Evolutionary conservation across 2,888 invertebrate species (phyloP).

Genomic region (Drosophila subquinaria): DNA sequence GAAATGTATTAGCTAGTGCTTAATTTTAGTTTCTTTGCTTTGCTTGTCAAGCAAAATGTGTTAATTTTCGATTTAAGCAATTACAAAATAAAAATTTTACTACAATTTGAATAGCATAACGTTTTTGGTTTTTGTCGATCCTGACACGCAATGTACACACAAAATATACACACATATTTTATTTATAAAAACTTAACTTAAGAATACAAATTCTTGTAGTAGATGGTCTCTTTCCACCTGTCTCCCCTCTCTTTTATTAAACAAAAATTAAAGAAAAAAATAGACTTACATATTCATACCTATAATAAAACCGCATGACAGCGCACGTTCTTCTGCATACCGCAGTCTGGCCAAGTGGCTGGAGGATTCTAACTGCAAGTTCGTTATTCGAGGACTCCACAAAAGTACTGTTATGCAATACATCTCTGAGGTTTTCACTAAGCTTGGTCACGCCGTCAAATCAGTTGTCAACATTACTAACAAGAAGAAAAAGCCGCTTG

Average conservation of each 20-base stretch:
- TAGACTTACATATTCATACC: constrained; percentile 12
- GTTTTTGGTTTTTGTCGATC: constrained; percentile 70
- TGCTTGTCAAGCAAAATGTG: constrained; percentile 18
- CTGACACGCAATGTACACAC: constrained; percentile 38
- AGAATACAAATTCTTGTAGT: constrained; percentile 36
- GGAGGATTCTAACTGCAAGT: too few species aligned
- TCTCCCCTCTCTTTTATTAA: neutral
- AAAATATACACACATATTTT: constrained; percentile 18
- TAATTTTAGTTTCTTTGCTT: constrained; percentile 41
- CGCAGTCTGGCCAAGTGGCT: too few species aligned
- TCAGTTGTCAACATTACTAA: too few species aligned
- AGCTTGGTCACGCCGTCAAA: too few species aligned
- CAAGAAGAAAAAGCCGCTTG: too few species aligned
- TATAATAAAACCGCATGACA: constrained; percentile 55
- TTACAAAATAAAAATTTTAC: constrained; percentile 60
- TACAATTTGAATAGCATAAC: constrained; percentile 76
- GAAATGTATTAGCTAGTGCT: constrained; percentile 35
- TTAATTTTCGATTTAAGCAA: constrained; percentile 40
- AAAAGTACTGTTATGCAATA: too few species aligned
- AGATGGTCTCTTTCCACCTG: constrained; percentile 15
- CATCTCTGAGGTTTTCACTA: too few species aligned
- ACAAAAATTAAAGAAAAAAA: constrained; percentile 15
- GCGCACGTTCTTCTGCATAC: constrained; percentile 48
- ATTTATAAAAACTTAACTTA: constrained; percentile 30
- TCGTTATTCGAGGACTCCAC: too few species aligned